These are phyloP conservation scores for Podarcis lilfordi DNA, from an alignment of 2,797 vertebrate species.

Conservation along the genomic window DNA sequence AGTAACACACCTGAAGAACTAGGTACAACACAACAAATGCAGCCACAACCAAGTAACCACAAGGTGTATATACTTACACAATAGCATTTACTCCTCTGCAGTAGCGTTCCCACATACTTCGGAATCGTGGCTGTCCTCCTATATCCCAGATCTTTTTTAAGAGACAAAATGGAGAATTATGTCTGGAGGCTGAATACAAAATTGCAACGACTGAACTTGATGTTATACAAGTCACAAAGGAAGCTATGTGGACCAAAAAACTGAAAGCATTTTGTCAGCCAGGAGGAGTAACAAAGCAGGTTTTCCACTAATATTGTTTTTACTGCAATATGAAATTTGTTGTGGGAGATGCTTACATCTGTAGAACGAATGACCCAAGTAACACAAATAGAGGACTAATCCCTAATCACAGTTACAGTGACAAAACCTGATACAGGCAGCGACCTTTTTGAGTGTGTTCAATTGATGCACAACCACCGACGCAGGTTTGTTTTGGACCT, in stretches of 20 bases:
- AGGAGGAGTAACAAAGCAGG: background rate
- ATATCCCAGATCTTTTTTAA: constrained; percentile 95
- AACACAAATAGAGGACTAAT: background rate
- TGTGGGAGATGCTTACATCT: background rate
- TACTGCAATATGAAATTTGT: background rate
- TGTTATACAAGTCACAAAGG: background rate
- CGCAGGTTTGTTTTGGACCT: background rate
- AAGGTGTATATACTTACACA: constrained; percentile 85
- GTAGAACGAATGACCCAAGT: background rate
- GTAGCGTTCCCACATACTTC: constrained; percentile 99
- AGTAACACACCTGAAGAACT: background rate
- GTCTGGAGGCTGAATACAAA: constrained; percentile 14
- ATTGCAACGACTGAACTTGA: no score
- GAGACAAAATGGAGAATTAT: constrained; percentile 21
- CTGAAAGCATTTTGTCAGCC: background rate
- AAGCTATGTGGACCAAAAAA: background rate
- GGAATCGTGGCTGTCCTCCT: constrained; percentile 96
- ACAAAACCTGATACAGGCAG: background rate
- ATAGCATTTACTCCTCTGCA: constrained; percentile 98
- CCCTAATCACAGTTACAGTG: background rate
- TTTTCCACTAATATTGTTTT: background rate
- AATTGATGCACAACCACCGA: background rate
- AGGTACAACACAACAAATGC: background rate
- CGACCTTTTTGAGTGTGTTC: background rate
- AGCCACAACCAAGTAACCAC: background rate